Base-by-base conservation (phyloP, 2,888 invertebrate species). In the Drosophila formosana region DNA sequence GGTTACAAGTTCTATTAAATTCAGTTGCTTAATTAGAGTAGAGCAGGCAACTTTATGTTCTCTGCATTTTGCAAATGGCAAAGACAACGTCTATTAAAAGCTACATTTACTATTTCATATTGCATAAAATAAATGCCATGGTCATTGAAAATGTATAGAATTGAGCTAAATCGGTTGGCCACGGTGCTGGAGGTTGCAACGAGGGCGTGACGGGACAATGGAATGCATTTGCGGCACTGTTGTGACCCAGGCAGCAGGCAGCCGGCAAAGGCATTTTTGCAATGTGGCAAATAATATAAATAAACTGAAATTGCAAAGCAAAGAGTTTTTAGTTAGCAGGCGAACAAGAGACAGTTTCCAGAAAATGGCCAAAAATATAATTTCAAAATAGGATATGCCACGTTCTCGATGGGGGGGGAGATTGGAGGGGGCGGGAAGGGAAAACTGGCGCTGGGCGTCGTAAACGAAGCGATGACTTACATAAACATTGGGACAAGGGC, bases 391-490 rank as follows among this genome's bases (percentile, higher is more conserved):
- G 85, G 72, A 89, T 80, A 68, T 72, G 57, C 60, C 73, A 60
- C 30, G 41, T 58, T 72, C 39, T 34, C 11, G 46, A 28, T 30
- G 49, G 13, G 47, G n/a, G 25, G 28, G n/a, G n/a, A 11, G 49
- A 9, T 13, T 25, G 47, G 43, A n/a, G 41, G 28, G 46, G n/a
- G n/a, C n/a, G n/a, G n/a, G n/a, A n/a, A 18, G 43, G 9, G 41
- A 37, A 23, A 13, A 60, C 63, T 65, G 68, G 65, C 56, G 55
- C 73, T 66, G 82, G 70, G 62, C 69, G 67, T 79, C 82, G 85
- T 80, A 79, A 89, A 85, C 83, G 88, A 88, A 70, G 80, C 86
- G 86, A 80, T 88, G 85, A 86, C 85, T 89, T 83, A 86, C 89
- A 89, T 89, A 89, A 89, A 88, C 89, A 85, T 85, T 84, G 82